Evolutionary conservation across 2,888 invertebrate species (phyloP), one percentile per base, ranked within the genome.

Genomic region (Dione juno): DNA sequence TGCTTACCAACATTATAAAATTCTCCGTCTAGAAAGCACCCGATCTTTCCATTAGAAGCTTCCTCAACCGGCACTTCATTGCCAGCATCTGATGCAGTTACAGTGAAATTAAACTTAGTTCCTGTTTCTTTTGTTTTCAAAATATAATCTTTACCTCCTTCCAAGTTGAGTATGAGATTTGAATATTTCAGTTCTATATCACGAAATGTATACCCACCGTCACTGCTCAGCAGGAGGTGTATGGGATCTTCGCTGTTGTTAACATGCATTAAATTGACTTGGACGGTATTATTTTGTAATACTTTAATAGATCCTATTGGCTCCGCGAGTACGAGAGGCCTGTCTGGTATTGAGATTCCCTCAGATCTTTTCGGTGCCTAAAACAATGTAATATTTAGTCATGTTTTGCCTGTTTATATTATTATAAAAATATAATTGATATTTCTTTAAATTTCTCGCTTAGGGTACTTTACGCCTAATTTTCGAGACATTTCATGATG

Each of bases 291-390:
- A 74, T 93, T 93, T 69, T 91, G 89, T 0, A 93, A 82, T 0
- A 93, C 92, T 78, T 87, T 91, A 2, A 93, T 86, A 16, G 93
- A 92, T 1, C 89, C 88, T 40, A 93, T 93, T 0, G 93, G 93
- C 79, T 93, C 93, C 0, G 81, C 68, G 45, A 89, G 74, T 1
- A 88, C 88, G 9, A 91, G 72, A 1, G 92, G 90, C 63, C 80
- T 74, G 14, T 77, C 76, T 21, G 83, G 82, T 6, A 81, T 72
- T 70, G 81, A 78, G 0, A 80, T 78, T 16, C 84, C 84, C 76
- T 82, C 81, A 2, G 78, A 76, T 2, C 77, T 79, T 75, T 75
- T 83, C 9, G 81, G 71, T 10, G 73, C 45, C 81, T 84, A 69
- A 13, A 67, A 70, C 70, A 66, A 54, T 21, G 0, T 43, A 11